These are phyloP conservation scores for Gallinago stenura DNA, from an alignment of 2,797 vertebrate genomes.

Conservation along the genomic window DNA sequence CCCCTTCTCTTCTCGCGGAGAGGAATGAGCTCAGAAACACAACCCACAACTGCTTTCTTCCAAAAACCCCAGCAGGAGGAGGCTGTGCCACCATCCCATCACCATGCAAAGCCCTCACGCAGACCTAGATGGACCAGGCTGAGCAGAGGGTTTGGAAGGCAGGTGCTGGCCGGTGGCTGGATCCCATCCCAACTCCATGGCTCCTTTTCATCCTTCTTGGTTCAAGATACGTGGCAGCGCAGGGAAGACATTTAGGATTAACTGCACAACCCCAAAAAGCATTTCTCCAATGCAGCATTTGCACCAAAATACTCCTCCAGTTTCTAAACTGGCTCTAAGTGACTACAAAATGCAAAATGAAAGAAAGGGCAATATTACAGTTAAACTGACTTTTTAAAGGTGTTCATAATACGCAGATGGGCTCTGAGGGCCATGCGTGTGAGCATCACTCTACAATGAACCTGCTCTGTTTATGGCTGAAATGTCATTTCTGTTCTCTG, in stretches of 20 bases:
- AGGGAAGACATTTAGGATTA: not conserved
- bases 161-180: fast-evolving
- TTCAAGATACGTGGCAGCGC: fast-evolving
- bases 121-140: not conserved
- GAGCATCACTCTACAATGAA: not conserved
- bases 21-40: not conserved
- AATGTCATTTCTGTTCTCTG: not conserved
- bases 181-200: fast-evolving
- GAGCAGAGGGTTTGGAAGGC: not conserved
- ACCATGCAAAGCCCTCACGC: fast-evolving
- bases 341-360: not conserved
- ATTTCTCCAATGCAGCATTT: not conserved
- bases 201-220: not conserved
- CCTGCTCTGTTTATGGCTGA: not conserved
- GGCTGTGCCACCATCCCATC: not conserved
- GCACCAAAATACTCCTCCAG: not conserved
- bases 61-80: not conserved
- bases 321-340: not conserved
- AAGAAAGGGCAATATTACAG: not conserved
- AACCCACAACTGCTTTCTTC: not conserved
- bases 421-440: not conserved
- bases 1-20: not conserved
- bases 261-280: not conserved
- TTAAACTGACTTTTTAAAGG: not conserved
- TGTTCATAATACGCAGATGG: no score